Conservation (phyloP, 2,797 vertebrate genomes). For the Siniperca scherzeri region DNA sequence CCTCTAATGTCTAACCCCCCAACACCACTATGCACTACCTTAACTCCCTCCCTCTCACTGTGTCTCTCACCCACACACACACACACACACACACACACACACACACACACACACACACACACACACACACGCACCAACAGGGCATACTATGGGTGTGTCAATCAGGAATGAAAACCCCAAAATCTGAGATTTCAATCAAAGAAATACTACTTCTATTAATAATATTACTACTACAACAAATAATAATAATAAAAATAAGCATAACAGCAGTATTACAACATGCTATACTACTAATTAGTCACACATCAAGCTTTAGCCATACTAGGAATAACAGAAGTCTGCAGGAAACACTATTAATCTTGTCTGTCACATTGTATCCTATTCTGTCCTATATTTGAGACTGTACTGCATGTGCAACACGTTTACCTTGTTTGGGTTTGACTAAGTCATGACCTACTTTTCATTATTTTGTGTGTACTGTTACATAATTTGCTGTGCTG, state of each 20-base stretch:
- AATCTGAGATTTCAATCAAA: not conserved
- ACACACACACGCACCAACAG: not conserved
- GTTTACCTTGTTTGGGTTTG: slow-evolving; percentile 12
- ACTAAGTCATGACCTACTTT: slow-evolving; percentile 27
- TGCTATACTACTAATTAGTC: not conserved
- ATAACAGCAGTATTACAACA: not conserved
- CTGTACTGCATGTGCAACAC: not conserved
- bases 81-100: not conserved
- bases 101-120: not conserved
- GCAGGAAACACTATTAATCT: not conserved
- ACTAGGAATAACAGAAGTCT: not conserved
- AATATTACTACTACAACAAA: not conserved
- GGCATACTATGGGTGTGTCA: slow-evolving; percentile 20
- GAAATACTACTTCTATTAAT: not conserved
- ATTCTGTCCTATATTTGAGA: not conserved
- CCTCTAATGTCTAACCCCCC: slow-evolving; percentile 63
- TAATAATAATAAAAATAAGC: slow-evolving; percentile 2
- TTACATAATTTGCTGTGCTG: slow-evolving; percentile 38
- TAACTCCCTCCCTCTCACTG: slow-evolving; percentile 24
- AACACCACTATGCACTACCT: slow-evolving; percentile 43
- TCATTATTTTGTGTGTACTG: slow-evolving; percentile 13
- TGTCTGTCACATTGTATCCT: not conserved
- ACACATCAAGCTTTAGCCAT: not conserved
- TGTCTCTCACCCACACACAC: not conserved
- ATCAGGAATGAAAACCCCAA: not conserved